A percentile compares a stretch with the other conserved stretches of the same genome.
Evolutionary conservation across 2,113 vertebrate species (phyloP).

Genomic region (Triplophysa tibetana): DNA sequence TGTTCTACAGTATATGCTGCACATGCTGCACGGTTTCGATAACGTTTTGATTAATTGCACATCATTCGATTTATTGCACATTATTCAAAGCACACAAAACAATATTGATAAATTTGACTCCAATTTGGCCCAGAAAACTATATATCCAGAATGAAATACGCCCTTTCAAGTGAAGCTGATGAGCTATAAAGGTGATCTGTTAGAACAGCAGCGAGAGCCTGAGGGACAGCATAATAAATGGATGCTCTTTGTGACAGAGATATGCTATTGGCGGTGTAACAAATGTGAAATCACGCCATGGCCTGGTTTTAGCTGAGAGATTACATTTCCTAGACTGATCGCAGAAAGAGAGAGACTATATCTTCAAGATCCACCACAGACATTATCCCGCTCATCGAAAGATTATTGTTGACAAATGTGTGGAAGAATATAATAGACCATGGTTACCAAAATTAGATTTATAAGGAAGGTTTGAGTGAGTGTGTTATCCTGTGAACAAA

Average conservation of each 20-base stretch:
- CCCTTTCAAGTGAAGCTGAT: constrained; percentile 31
- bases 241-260: constrained; percentile 43
- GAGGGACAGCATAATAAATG: constrained; percentile 45
- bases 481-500: constrained; percentile 1
- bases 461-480: neutral
- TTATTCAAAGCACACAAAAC: constrained; percentile 1
- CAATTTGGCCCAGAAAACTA: neutral
- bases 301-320: constrained; percentile 42
- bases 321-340: constrained; percentile 29
- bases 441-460: neutral
- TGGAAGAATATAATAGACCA: neutral
- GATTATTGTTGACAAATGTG: constrained; percentile 6
- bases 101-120: constrained; percentile 24
- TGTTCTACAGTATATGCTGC: neutral
- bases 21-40: too few relatives aligned
- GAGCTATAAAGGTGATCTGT: constrained; percentile 40
- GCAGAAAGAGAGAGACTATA: neutral
- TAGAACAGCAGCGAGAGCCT: neutral
- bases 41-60: neutral
- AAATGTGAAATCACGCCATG: constrained; percentile 46
- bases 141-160: constrained; percentile 17
- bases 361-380: constrained; percentile 29
- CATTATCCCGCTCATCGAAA: constrained; percentile 9
- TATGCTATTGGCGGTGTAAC: constrained; percentile 45
- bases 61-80: neutral